Base-by-base conservation (phyloP, 2,888 invertebrate genomes). In the Nematopogon swammerdamellus region DNA sequence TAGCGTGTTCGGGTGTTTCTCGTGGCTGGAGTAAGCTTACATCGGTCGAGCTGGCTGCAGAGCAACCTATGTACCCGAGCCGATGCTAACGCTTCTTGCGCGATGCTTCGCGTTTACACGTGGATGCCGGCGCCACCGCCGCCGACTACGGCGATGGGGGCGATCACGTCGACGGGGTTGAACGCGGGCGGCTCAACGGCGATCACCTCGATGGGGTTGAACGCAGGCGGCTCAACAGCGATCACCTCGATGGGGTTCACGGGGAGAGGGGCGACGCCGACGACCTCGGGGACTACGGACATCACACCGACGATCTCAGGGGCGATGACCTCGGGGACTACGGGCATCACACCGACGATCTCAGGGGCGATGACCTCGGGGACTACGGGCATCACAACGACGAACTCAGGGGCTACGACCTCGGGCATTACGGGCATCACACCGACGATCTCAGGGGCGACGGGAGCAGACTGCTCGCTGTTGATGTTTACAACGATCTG, bases 401-500 rank as follows among this genome's bases (percentile, higher is more conserved):
- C 51, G 20, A 47, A 49, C 54, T 52, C 53, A 56, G 36, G 36
- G 36, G n/a, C 36, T 3, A 19, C 19, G 43, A 48, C 36, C n/a
- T n/a, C n/a, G n/a, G n/a, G n/a, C n/a, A n/a, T n/a, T n/a, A 52
- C 51, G 51, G 53, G 50, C 49, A 49, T 50, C 3, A 17, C 20
- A 29, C 18, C 46, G 46, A 19, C 46, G 30, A 17, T 16, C 46
- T 20, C 16, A 29, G 29, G 46, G 29, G 11, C 30, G 46, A 29
- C 18, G 30, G 25, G n/a, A 29, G 17, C 17, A 29, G 46, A 20
- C 18, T 10, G 45, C 14, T 16, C 20, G 45, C 16, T 59, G 55
- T 68, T 66, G 51, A 64, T 51, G n/a, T n/a, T n/a, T n/a, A n/a
- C n/a, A 58, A 66, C 61, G 58, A 65, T 62, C 56, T 68, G 62